Base-by-base conservation (phyloP, 1,140 invertebrate genomes). In the Calephelis nemesis region DNA sequence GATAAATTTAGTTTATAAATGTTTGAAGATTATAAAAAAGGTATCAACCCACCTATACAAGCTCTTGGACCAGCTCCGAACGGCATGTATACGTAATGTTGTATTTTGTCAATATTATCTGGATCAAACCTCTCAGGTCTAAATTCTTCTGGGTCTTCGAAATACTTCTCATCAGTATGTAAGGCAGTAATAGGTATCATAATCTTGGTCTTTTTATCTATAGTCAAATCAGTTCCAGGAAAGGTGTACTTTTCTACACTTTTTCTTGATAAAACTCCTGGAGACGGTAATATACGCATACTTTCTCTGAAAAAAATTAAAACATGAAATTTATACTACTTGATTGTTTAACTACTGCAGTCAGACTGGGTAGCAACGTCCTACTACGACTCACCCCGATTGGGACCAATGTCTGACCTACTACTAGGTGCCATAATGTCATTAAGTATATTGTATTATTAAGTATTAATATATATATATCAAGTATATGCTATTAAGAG, bases 221-320 rank as follows among this genome's bases (percentile, higher is more conserved):
- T 72, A 10, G 72, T 69, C 6, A 74, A 4, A 12, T 67, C 58
- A 5, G 69, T 63, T 11, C 67, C 13, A 5, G 68, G 49, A 70
- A 78, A 67, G 48, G 68, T 78, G 45, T 74, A 78, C 47, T 60
- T 58, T 8, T 62, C 69, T 1, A 67, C 62, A 19, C 76, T 74
- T 42, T 47, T 47, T 47, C 76, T 70, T 11, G 48, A 30, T 47
- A 75, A 48, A 15, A 48, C 15, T 12, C 65, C 67, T 10, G 66
- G 8, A 15, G 72, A 54, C 0, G 76, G 70, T 45, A 75, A 74
- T 12, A 68, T 69, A 45, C 76, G 71, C 30, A 78, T 15, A 40
- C 69, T 63, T 64, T 78, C 76, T 15, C 70, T 75, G 7, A 75
- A 71, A 63, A n/a, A 40, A 47, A 45, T 45, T 45, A 9, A 45